These are phyloP conservation scores for Macrocentrus cingulum DNA, from an alignment of 1,140 invertebrate species.

Conservation along the genomic window DNA sequence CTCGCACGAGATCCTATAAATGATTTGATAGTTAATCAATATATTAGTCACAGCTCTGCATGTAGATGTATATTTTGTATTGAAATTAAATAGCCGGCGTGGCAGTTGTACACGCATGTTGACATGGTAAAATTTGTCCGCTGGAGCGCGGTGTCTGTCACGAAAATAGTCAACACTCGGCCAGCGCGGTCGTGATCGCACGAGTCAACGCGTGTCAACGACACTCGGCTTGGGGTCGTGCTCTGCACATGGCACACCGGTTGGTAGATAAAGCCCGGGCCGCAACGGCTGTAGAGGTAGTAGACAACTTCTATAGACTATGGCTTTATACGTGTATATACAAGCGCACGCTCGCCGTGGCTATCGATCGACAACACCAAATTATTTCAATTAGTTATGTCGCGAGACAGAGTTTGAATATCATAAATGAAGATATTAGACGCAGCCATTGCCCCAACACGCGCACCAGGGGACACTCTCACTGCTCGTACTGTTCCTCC, in stretches of 20 bases:
- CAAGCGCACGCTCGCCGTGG: slow-evolving; percentile 24
- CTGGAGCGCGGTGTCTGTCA: slow-evolving; percentile 16
- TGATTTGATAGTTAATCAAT: no score
- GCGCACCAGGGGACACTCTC: slow-evolving; percentile 84
- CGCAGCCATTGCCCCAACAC: slow-evolving; percentile 84
- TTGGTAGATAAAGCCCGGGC: slow-evolving; percentile 16
- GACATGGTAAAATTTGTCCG: background rate
- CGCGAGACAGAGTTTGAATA: background rate
- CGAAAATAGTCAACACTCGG: slow-evolving; percentile 21
- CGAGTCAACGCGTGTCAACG: slow-evolving; percentile 26
- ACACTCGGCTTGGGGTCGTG: slow-evolving; percentile 28
- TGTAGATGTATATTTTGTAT: no score
- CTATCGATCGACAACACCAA: slow-evolving; percentile 26
- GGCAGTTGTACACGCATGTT: background rate
- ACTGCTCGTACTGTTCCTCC: slow-evolving; percentile 64
- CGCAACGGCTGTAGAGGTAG: slow-evolving; percentile 18
- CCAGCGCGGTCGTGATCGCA: slow-evolving; percentile 19
- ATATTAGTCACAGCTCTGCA: no score
- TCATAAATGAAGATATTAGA: slow-evolving; percentile 50
- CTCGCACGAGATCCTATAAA: no score
- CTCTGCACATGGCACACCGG: slow-evolving; percentile 27
- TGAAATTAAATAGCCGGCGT: no score
- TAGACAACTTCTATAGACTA: no score
- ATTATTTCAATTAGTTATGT: slow-evolving; percentile 28
- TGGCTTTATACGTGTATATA: slow-evolving; percentile 19